phyloP scores from a whole-genome alignment of 2,113 vertebrate genomes.

The Notiomystis cincta region DNA sequence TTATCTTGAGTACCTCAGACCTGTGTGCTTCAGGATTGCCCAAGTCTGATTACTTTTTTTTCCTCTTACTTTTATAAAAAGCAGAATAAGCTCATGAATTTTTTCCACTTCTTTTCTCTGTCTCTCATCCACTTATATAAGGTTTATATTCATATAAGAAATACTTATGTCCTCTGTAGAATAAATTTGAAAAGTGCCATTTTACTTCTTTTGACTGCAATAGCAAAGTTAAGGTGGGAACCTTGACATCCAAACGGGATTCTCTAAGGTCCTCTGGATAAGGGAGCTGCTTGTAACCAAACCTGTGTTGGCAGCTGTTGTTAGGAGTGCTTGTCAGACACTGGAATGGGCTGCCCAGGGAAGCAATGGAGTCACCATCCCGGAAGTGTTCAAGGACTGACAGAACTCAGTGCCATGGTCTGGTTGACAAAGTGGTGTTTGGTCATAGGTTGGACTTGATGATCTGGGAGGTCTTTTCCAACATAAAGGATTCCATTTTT shows the following conservation, averaged over 20 bases:
- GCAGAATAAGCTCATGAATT: not conserved
- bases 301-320: not conserved
- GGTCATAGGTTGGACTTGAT: fast-evolving
- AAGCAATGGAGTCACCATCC: not conserved
- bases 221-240: not conserved
- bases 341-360: not conserved
- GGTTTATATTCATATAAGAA: not conserved
- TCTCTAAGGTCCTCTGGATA: not conserved
- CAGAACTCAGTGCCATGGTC: not conserved
- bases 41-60: not conserved
- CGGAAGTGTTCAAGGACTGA: fast-evolving
- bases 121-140: not conserved
- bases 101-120: not conserved
- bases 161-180: not conserved
- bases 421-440: fast-evolving
- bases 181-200: not conserved
- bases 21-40: not conserved
- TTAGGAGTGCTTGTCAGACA: not conserved
- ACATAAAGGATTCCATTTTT: not conserved
- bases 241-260: not conserved
- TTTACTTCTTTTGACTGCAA: not conserved
- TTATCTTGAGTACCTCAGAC: not conserved
- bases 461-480: not conserved
- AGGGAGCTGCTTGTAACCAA: not conserved
- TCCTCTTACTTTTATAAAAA: not conserved